Conservation (phyloP, 2,797 vertebrate genomes). For the Pelodytes ibericus region DNA sequence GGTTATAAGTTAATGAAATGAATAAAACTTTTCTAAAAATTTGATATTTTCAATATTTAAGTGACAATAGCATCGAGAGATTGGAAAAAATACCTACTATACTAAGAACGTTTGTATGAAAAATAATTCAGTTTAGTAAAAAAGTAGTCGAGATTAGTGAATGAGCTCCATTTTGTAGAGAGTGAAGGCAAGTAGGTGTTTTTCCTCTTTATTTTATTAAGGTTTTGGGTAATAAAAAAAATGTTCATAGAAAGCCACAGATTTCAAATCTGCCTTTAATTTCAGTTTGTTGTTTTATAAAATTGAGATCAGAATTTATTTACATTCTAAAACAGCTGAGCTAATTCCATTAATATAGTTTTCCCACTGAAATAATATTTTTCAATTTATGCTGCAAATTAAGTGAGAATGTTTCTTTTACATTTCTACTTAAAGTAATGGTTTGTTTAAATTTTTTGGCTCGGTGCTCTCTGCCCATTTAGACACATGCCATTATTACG, state of each 20-base stretch:
- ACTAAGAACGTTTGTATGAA: no score
- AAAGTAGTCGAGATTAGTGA: no score
- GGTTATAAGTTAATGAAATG: no score
- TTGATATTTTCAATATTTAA: no score
- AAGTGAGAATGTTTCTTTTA: slow-evolving; percentile 21
- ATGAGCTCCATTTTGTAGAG: no score
- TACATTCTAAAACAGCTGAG: slow-evolving; percentile 11
- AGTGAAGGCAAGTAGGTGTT: not conserved
- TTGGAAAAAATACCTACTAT: no score
- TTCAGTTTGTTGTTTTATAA: slow-evolving; percentile 37
- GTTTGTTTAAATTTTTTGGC: slow-evolving; percentile 37
- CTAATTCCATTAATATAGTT: slow-evolving; percentile 13
- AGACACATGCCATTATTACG: not conserved
- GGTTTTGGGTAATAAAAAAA: not conserved
- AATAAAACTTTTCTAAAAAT: no score
- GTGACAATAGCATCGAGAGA: no score
- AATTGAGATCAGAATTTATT: slow-evolving; percentile 43
- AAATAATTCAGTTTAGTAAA: no score
- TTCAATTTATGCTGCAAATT: slow-evolving; percentile 32
- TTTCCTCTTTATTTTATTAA: no score
- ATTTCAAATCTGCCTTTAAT: slow-evolving; percentile 26
- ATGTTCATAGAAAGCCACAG: not conserved
- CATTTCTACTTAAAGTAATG: slow-evolving; percentile 46
- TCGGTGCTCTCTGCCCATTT: not conserved
- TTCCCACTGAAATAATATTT: slow-evolving; percentile 26